Conservation (phyloP, 2,113 vertebrate species). For the Erythrolamprus reginae region DNA sequence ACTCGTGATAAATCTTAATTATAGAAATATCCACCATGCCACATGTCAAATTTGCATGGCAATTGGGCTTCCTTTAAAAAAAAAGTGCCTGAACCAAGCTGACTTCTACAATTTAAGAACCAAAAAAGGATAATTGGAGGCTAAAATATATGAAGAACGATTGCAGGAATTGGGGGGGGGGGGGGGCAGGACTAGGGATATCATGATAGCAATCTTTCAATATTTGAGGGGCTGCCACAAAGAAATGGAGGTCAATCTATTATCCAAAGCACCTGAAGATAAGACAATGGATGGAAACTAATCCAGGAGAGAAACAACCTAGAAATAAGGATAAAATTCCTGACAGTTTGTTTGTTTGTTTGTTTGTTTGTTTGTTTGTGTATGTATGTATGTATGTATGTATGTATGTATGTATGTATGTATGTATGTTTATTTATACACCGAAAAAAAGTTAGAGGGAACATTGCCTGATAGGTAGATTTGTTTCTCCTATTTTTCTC, state of each 20-base stretch:
- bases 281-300: neutral
- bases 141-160: neutral
- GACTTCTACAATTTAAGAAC: neutral
- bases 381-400: no score
- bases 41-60: neutral
- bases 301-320: neutral
- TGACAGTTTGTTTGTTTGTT: no score
- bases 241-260: neutral
- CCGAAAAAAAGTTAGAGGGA: no score
- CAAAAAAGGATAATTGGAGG: neutral
- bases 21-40: no score
- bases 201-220: neutral
- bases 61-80: neutral
- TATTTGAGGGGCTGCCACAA: neutral
- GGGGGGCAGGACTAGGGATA: neutral
- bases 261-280: neutral
- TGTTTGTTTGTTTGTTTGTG: no score
- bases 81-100: neutral
- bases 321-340: neutral
- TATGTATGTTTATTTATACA: no score
- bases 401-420: no score
- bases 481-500: no score
- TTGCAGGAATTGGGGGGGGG: neutral
- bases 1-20: slow-evolving; percentile 7
- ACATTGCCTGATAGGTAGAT: no score